Evolutionary conservation across 2,888 invertebrate genomes (phyloP).

Genomic region (Gasteruption jaculator): DNA sequence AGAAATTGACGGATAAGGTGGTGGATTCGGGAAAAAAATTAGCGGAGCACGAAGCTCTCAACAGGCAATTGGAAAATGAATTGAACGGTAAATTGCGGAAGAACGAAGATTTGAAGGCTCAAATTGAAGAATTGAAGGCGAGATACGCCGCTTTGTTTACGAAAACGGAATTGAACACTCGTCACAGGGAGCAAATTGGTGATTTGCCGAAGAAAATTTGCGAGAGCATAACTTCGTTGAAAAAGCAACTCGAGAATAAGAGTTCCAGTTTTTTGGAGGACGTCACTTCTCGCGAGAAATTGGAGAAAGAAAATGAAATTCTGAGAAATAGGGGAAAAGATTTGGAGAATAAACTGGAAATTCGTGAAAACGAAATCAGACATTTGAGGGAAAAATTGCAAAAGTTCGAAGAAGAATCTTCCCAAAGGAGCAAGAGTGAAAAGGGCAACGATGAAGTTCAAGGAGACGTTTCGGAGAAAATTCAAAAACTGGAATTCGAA

Average conservation of each 20-base stretch:
- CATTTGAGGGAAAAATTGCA: conserved; percentile 18
- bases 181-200: conserved; percentile 16
- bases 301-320: conserved; percentile 4
- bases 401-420: no score
- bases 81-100: conserved; percentile 22
- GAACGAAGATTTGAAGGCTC: conserved; percentile 26
- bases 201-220: conserved; percentile 18
- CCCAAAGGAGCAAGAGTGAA: no score
- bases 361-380: conserved; percentile 14
- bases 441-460: no score
- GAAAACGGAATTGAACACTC: conserved; percentile 6
- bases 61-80: conserved; percentile 23
- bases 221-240: conserved; percentile 14
- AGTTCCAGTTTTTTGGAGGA: background rate
- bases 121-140: conserved; percentile 21
- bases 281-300: conserved; percentile 1
- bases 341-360: conserved; percentile 8
- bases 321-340: conserved; percentile 1
- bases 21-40: conserved; percentile 22
- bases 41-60: conserved; percentile 21
- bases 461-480: no score
- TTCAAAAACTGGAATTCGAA: conserved; percentile 22
- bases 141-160: conserved; percentile 18
- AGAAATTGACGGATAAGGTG: conserved; percentile 22
- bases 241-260: background rate